Conservation (phyloP, 2,113 vertebrate genomes). For the Megaceryle maxima region DNA sequence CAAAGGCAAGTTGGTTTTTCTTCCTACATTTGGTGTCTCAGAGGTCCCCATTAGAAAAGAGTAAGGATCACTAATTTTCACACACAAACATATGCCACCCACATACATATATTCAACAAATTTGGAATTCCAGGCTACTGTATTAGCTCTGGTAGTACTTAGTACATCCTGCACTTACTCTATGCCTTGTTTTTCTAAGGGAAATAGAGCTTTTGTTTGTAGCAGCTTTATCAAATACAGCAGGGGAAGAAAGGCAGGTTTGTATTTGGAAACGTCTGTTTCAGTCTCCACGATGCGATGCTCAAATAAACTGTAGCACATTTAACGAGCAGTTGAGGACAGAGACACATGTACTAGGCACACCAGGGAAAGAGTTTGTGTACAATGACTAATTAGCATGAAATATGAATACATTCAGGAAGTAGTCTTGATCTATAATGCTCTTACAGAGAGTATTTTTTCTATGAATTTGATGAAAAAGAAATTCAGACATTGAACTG, state of each 20-base stretch:
- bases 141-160: conserved; percentile 15
- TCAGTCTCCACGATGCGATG: conserved; percentile 54
- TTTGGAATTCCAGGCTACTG: background rate
- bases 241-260: conserved; percentile 55
- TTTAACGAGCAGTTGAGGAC: conserved; percentile 83
- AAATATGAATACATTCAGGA: conserved; percentile 78
- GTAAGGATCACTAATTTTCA: conserved; percentile 22
- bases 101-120: background rate
- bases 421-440: conserved; percentile 75
- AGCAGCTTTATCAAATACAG: conserved; percentile 41
- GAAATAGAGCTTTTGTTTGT: background rate
- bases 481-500: conserved; percentile 55
- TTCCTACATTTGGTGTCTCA: background rate
- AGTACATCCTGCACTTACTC: background rate
- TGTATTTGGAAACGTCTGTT: conserved; percentile 62
- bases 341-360: conserved; percentile 76
- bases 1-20: background rate
- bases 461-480: conserved; percentile 56
- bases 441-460: conserved; percentile 66
- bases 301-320: conserved; percentile 76
- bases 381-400: conserved; percentile 79
- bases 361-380: conserved; percentile 66
- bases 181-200: conserved; percentile 8
- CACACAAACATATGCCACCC: conserved; percentile 9
- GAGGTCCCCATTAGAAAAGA: conserved; percentile 59